phyloP scores from a whole-genome alignment of 2,113 vertebrate genomes.

The Zeus faber region DNA sequence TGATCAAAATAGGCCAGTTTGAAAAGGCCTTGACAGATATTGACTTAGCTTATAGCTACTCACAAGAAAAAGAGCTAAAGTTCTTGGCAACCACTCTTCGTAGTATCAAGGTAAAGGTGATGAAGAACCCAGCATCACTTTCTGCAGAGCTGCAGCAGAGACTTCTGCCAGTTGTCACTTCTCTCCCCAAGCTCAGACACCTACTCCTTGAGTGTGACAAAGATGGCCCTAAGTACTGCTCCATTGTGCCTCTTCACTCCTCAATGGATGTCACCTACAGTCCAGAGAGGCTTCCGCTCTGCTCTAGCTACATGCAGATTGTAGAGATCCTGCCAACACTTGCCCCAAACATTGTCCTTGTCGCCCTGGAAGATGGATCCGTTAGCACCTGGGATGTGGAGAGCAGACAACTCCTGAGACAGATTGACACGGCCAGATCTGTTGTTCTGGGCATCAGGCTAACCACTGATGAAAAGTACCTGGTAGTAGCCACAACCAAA shows the following conservation, averaged over 20 bases:
- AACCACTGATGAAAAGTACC: slow-evolving; percentile 90
- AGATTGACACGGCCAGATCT: slow-evolving; percentile 91
- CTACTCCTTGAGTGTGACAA: slow-evolving; percentile 97
- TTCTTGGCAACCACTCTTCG: slow-evolving; percentile 92
- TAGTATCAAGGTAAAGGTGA: slow-evolving; percentile 87
- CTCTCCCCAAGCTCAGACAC: slow-evolving; percentile 93
- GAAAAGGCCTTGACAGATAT: slow-evolving; percentile 92
- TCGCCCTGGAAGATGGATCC: slow-evolving; percentile 93
- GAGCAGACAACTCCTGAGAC: slow-evolving; percentile 86
- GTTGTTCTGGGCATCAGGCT: slow-evolving; percentile 94
- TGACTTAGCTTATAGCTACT: slow-evolving; percentile 89
- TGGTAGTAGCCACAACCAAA: slow-evolving; percentile 95
- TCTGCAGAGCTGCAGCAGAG: slow-evolving; percentile 96
- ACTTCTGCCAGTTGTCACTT: slow-evolving; percentile 93
- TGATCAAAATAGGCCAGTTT: slow-evolving; percentile 98
- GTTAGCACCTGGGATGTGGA: slow-evolving; percentile 98
- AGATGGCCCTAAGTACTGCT: slow-evolving; percentile 97
- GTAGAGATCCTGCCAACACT: slow-evolving; percentile 93
- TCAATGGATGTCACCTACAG: slow-evolving; percentile 97
- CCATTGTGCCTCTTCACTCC: slow-evolving; percentile 95
- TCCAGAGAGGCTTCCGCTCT: slow-evolving; percentile 90
- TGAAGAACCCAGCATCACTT: slow-evolving; percentile 88
- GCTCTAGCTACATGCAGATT: slow-evolving; percentile 92
- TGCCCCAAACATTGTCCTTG: slow-evolving; percentile 89
- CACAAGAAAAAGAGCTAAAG: slow-evolving; percentile 95